A percentile compares a stretch with the other conserved stretches of the same genome.
These are phyloP conservation scores for Hepsetus odoe DNA, from an alignment of 2,113 vertebrate genomes.

Conservation along the genomic window DNA sequence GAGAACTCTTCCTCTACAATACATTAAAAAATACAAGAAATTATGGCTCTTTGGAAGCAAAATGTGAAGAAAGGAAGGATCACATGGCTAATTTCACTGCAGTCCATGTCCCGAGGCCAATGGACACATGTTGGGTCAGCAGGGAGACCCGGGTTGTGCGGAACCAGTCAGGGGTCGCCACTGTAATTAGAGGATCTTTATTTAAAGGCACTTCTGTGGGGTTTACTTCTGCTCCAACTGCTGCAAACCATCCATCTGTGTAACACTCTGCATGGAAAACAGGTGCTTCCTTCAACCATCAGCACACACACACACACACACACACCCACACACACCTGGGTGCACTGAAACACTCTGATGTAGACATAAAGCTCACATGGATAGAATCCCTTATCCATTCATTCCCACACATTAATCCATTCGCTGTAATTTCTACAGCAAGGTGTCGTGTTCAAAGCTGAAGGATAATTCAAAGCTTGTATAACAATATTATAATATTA, in stretches of 20 bases:
- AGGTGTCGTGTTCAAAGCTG: no score
- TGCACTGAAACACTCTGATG: no score
- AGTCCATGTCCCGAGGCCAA: not conserved
- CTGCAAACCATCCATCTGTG: conserved; percentile 26
- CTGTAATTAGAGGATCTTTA: conserved; percentile 18
- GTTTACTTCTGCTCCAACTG: conserved; percentile 12
- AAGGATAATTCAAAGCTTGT: no score
- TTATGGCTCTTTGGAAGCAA: no score
- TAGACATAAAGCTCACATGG: no score
- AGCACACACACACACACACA: conserved; percentile 20
- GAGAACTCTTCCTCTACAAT: no score
- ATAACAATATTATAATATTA: no score
- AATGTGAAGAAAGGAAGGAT: no score
- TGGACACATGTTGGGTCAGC: not conserved
- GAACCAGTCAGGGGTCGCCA: not conserved
- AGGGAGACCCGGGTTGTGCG: not conserved
- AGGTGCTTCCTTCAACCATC: conserved; percentile 21
- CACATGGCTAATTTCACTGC: not conserved
- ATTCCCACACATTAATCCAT: not conserved
- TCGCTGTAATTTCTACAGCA: no score
- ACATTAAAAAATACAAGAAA: no score
- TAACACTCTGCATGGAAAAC: conserved; percentile 27
- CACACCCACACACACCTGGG: not conserved
- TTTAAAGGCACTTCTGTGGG: conserved; percentile 21
- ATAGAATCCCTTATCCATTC: not conserved